Percentiles rank a stretch among this genome's conserved stretches.
Conservation (phyloP, 2,797 vertebrate species). For the Anguilla megastoma region DNA sequence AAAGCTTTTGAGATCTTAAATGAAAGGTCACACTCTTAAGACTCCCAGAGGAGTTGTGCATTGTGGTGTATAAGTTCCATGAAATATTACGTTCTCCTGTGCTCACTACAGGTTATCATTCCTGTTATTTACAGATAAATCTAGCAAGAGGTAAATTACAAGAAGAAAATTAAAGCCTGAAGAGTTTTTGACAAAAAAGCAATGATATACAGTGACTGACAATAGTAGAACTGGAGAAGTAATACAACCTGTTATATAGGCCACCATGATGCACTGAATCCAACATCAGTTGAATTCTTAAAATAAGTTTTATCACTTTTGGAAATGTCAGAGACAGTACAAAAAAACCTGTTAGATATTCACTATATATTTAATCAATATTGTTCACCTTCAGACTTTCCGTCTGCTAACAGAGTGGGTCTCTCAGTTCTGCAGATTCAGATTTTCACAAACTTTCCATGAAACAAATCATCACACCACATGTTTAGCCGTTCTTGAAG, state of each 20-base stretch:
- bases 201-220: constrained; percentile 3
- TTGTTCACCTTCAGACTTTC: neutral
- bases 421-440: constrained; percentile 45
- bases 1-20: neutral
- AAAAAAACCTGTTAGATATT: neutral
- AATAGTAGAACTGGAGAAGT: neutral
- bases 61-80: too few relatives aligned
- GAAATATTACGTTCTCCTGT: too few relatives aligned
- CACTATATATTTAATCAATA: neutral
- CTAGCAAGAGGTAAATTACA: constrained; percentile 1
- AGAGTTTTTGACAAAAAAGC: neutral
- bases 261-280: neutral
- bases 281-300: neutral
- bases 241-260: neutral
- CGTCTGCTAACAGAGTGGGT: neutral
- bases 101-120: neutral
- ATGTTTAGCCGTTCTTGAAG: constrained; percentile 50
- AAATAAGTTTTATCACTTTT: neutral
- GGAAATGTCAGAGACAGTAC: neutral
- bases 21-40: too few relatives aligned
- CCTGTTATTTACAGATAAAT: constrained; percentile 25
- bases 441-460: constrained; percentile 59
- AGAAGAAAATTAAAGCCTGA: neutral
- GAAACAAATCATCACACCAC: constrained; percentile 53
- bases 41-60: too few relatives aligned